phyloP scores from a whole-genome alignment of 2,797 vertebrate genomes.

The Peromyscus eremicus region DNA sequence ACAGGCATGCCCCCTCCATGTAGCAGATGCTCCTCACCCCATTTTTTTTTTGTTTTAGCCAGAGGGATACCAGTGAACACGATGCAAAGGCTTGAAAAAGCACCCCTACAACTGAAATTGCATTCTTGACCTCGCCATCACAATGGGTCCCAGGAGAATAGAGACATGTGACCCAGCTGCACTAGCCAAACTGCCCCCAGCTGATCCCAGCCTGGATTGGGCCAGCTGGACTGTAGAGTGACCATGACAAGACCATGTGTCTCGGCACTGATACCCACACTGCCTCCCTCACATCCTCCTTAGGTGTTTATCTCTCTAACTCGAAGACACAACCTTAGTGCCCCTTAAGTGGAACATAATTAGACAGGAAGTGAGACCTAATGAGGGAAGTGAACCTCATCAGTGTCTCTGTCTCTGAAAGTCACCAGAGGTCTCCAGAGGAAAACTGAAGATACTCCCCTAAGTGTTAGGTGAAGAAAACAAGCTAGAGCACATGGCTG shows the following conservation, averaged over 20 bases:
- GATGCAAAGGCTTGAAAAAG: neutral
- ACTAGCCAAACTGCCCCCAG: neutral
- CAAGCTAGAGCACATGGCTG: neutral
- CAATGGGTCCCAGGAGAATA: neutral
- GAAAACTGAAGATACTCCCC: neutral
- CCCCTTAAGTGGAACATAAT: slow-evolving; percentile 3
- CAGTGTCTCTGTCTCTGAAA: neutral
- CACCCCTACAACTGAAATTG: neutral
- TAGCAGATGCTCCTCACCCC: neutral
- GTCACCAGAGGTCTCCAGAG: neutral
- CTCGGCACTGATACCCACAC: neutral
- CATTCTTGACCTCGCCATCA: neutral
- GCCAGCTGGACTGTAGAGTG: neutral
- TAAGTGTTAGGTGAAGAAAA: neutral
- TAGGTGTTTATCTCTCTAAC: neutral
- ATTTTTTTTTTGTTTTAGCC: neutral
- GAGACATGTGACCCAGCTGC: neutral
- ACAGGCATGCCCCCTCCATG: neutral
- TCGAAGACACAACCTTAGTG: neutral
- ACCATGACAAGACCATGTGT: neutral
- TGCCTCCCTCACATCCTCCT: neutral
- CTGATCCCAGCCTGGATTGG: neutral
- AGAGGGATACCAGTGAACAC: too few species aligned
- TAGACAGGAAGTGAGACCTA: neutral
- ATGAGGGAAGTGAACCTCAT: neutral